Evolutionary conservation across 2,113 vertebrate genomes (phyloP).

Genomic region (Callopanchax toddi): DNA sequence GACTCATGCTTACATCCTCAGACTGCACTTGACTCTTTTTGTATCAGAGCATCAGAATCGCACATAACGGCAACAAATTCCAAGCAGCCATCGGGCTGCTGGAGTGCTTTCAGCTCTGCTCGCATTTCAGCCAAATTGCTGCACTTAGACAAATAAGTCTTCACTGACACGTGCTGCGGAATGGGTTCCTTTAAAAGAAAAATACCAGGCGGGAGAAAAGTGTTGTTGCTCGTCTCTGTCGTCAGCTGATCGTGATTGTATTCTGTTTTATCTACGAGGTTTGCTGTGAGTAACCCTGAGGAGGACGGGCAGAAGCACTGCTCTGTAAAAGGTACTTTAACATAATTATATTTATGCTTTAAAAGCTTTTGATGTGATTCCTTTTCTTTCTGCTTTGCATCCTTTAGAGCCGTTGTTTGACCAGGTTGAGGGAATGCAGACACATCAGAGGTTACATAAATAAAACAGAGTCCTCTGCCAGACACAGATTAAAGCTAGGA

Average conservation of each 20-base stretch:
- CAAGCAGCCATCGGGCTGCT: slow-evolving; percentile 15
- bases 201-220: neutral
- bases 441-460: no score
- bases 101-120: slow-evolving; percentile 19
- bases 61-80: slow-evolving; percentile 12
- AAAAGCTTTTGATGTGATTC: no score
- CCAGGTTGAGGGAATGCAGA: no score
- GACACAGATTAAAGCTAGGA: no score
- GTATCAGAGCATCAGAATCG: slow-evolving; percentile 15
- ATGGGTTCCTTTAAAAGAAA: slow-evolving; percentile 3
- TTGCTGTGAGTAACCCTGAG: no score
- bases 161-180: neutral
- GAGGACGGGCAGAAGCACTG: no score
- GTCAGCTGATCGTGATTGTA: neutral
- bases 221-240: neutral
- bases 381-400: no score
- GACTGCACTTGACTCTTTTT: slow-evolving; percentile 13
- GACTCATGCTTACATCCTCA: slow-evolving; percentile 9
- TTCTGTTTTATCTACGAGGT: no score
- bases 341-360: no score
- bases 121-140: slow-evolving; percentile 24
- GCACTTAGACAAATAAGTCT: neutral
- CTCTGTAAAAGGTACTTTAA: no score
- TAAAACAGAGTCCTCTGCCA: no score
- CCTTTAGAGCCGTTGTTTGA: no score